Conservation (phyloP, 2,888 invertebrate species). For the Sicus ferrugineus region DNA sequence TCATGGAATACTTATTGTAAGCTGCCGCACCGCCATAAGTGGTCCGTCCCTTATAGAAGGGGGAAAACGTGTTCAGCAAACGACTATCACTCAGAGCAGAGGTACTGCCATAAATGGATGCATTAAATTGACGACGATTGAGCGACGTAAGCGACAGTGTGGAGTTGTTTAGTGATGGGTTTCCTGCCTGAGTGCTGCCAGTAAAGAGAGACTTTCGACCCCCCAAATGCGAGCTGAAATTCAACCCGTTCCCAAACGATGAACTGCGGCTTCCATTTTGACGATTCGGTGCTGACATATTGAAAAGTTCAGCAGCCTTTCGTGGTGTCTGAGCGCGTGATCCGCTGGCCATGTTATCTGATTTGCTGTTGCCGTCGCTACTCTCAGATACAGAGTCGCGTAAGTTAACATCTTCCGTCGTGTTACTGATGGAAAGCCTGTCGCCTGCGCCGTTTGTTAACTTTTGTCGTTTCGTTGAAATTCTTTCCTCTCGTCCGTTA, state of each 20-base stretch:
- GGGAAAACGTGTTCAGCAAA: slow-evolving; percentile 66
- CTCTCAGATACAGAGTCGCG: slow-evolving; percentile 52
- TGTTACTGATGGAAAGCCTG: no score
- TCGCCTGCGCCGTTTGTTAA: slow-evolving; percentile 39
- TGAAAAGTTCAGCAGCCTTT: slow-evolving; percentile 43
- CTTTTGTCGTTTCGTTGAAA: slow-evolving; percentile 41
- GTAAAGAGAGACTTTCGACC: slow-evolving; percentile 62
- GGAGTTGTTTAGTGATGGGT: slow-evolving; percentile 56
- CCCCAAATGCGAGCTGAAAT: slow-evolving; percentile 61
- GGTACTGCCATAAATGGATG: slow-evolving; percentile 63
- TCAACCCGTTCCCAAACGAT: slow-evolving; percentile 52
- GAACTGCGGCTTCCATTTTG: slow-evolving; percentile 48
- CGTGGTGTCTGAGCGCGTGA: slow-evolving; percentile 36
- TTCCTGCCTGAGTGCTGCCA: slow-evolving; percentile 42
- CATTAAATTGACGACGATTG: slow-evolving; percentile 60
- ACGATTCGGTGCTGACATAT: slow-evolving; percentile 42
- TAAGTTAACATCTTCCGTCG: slow-evolving; percentile 39
- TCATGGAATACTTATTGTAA: slow-evolving; percentile 64
- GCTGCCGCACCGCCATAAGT: slow-evolving; percentile 79
- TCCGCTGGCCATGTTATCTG: neutral
- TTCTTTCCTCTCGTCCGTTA: slow-evolving; percentile 36
- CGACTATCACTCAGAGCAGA: slow-evolving; percentile 64
- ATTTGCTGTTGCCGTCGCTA: slow-evolving; percentile 44
- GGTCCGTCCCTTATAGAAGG: slow-evolving; percentile 79
- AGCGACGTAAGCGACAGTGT: slow-evolving; percentile 61